A percentile compares a stretch with the other conserved stretches of the same genome.
Conservation (phyloP, 2,113 vertebrate genomes). For the Perca fluviatilis region DNA sequence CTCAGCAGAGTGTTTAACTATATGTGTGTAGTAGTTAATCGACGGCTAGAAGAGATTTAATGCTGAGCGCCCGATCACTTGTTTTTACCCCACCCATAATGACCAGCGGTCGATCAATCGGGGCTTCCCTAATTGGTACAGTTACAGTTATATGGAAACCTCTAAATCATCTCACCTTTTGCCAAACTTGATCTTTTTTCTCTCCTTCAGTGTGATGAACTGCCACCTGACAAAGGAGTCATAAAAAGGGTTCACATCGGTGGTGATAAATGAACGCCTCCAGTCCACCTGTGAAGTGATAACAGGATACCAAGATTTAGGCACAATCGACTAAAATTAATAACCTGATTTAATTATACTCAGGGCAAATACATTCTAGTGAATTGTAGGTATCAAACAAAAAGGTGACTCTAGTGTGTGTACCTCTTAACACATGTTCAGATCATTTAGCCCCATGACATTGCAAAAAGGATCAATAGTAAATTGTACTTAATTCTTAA, state of each 20-base stretch:
- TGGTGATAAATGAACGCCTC: conserved; percentile 97
- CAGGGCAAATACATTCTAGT: background rate
- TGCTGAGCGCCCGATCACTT: too few species aligned
- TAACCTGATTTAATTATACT: background rate
- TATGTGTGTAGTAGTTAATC: too few species aligned
- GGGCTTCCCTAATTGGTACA: too few species aligned
- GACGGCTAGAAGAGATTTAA: too few species aligned
- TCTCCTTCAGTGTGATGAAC: conserved; percentile 92
- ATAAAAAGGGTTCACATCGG: conserved; percentile 96
- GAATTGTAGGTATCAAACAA: background rate
- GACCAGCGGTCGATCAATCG: too few species aligned
- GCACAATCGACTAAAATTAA: background rate
- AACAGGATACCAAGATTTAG: conserved; percentile 18
- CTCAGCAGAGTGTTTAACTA: too few species aligned
- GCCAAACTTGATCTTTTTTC: conserved; percentile 96
- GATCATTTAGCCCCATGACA: background rate
- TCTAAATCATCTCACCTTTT: conserved; percentile 87
- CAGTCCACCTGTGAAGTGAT: conserved; percentile 90
- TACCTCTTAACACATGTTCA: background rate
- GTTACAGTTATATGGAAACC: background rate
- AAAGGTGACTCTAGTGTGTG: background rate
- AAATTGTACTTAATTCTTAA: too few species aligned
- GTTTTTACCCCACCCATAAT: too few species aligned
- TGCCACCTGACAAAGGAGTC: conserved; percentile 98
- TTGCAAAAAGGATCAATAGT: background rate